phyloP scores from a whole-genome alignment of 2,888 invertebrate species.

The Epinotia brunnichana region DNA sequence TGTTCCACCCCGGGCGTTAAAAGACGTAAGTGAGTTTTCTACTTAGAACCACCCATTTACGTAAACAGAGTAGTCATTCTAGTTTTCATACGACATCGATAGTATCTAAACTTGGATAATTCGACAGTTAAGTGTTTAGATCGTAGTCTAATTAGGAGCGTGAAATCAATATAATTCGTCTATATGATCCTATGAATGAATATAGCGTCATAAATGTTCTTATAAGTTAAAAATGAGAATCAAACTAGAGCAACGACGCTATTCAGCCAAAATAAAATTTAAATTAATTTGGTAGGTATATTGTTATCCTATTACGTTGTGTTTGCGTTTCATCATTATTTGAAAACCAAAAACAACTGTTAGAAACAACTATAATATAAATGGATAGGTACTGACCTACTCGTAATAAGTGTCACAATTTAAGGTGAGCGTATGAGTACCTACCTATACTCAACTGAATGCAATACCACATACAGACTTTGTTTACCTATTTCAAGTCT shows the following conservation, averaged over 20 bases:
- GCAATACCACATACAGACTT: not conserved
- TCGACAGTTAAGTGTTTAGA: not conserved
- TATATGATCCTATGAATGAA: constrained; percentile 2
- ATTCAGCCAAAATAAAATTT: constrained; percentile 26
- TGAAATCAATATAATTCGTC: not conserved
- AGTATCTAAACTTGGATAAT: not conserved
- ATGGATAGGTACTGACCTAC: too few relatives aligned
- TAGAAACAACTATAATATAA: too few relatives aligned
- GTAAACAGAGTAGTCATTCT: constrained; percentile 7
- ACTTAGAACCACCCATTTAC: not conserved
- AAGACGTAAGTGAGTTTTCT: not conserved
- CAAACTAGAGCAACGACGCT: not conserved
- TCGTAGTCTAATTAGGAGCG: not conserved
- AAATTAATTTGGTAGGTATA: not conserved
- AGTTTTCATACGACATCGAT: not conserved
- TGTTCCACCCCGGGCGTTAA: not conserved
- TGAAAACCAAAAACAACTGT: too few relatives aligned
- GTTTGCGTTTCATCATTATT: too few relatives aligned
- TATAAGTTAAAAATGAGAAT: not conserved
- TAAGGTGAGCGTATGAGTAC: not conserved
- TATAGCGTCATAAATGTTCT: constrained; percentile 1
- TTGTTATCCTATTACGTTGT: too few relatives aligned
- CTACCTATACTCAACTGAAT: not conserved
- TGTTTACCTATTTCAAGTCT: too few relatives aligned
- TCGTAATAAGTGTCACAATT: not conserved